phyloP scores from a whole-genome alignment of 2,797 vertebrate species.

The Tangara arthus region DNA sequence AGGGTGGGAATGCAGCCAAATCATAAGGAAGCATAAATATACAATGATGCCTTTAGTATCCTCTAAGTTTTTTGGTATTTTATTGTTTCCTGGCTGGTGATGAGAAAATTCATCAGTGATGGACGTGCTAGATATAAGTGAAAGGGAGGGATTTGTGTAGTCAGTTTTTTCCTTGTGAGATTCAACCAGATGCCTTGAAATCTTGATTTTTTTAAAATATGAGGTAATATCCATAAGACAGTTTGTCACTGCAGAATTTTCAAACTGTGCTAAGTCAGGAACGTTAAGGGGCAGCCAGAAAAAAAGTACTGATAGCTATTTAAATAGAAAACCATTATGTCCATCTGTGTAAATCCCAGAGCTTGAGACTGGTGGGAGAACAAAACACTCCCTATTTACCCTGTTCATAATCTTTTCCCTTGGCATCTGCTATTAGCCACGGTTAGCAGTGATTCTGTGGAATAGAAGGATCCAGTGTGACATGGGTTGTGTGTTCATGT shows the following conservation, averaged over 20 bases:
- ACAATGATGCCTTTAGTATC: not conserved
- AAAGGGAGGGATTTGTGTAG: not conserved
- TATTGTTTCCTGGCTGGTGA: not conserved
- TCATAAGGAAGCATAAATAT: not conserved
- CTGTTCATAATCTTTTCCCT: not conserved
- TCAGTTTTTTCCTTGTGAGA: not conserved
- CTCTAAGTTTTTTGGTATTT: not conserved
- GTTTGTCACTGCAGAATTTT: not conserved
- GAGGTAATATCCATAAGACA: not conserved
- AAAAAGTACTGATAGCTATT: not conserved
- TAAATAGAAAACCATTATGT: not conserved
- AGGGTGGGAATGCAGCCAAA: not conserved
- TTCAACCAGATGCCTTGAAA: not conserved
- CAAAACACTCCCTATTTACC: not conserved
- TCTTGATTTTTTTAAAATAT: not conserved
- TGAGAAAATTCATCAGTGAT: not conserved
- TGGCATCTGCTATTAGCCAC: not conserved
- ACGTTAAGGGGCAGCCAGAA: not conserved
- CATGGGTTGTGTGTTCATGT: not conserved
- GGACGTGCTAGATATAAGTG: not conserved
- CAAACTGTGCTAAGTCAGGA: not conserved
- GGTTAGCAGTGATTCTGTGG: not conserved
- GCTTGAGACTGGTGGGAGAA: not conserved
- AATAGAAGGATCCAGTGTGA: not conserved
- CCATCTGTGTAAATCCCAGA: not conserved